Conservation (phyloP, 2,797 vertebrate species). For the Platyrinchus mystaceus region DNA sequence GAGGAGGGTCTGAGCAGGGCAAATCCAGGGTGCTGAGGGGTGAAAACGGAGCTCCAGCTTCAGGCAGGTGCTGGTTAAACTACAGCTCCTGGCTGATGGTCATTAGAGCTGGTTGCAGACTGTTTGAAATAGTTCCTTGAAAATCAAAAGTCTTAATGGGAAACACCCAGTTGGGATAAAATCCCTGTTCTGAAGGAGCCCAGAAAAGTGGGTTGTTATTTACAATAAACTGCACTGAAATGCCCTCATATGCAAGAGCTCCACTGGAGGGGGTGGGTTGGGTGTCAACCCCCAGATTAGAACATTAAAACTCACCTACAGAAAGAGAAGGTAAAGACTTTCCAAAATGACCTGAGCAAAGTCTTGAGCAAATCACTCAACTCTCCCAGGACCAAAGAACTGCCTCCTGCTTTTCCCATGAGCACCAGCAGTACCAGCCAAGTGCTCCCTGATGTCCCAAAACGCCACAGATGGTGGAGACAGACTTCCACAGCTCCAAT, state of each 20-base stretch:
- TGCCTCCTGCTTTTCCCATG: neutral
- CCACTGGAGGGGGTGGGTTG: neutral
- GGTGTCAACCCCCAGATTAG: neutral
- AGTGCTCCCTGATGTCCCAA: rapidly evolving
- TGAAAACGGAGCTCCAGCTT: neutral
- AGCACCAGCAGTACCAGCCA: neutral
- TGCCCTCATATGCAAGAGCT: neutral
- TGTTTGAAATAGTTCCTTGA: neutral
- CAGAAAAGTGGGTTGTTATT: neutral
- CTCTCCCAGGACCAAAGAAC: neutral
- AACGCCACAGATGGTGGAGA: neutral
- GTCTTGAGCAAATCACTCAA: neutral
- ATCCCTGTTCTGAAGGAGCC: neutral
- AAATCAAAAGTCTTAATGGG: neutral
- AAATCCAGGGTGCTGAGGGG: neutral
- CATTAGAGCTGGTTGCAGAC: neutral
- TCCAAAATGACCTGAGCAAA: neutral
- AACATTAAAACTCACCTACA: neutral
- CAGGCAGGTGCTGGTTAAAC: neutral
- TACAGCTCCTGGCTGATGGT: neutral
- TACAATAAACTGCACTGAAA: neutral
- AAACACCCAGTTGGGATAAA: neutral
- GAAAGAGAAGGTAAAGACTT: neutral
- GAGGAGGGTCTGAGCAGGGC: neutral
- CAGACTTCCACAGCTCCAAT: neutral